Evolutionary conservation across 2,113 vertebrate genomes (phyloP), one percentile per base, ranked within the genome.

Genomic region (Loxodonta africana): DNA sequence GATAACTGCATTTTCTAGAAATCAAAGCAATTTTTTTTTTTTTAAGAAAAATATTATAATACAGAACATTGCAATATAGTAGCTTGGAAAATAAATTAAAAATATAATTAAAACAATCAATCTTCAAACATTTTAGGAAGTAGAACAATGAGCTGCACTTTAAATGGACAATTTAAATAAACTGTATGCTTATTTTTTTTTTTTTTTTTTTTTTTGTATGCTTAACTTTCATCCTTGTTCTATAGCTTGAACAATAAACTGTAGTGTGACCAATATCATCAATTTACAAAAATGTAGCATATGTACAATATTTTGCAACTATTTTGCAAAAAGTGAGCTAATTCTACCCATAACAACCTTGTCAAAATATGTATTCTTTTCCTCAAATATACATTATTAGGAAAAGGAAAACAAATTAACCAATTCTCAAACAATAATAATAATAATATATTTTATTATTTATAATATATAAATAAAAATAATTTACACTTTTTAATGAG

Each of bases 371-470:
- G 74, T n/a, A 83, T 65, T 65, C 20, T 62, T 95, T 95, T 81
- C 60, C 74, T 82, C 23, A 82, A 92, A 94, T 69, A 21, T 26
- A 89, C 90, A 71, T 71, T 89, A 76, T n/a, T 60, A 60, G 2
- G 60, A 81, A 83, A 89, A 74, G 62, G 21, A 91, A 93, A 84
- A 81, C 6, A 84, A 91, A 90, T 73, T 76, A 57, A 81, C 80
- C 46, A 89, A 86, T 85, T 63, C 44, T 92, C 26, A 74, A 84
- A 78, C 30, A 10, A 65, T 74, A 60, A 53, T 30, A 5, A 37
- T 37, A 37, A 37, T 37, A 37, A 37, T 37, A 37, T 37, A 37
- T 37, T 37, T 37, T 37, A 37, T 37, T 37, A 37, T 37, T 37
- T 37, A 37, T 37, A 37, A 63, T 44, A 67, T 62, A 88, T 23